Base-by-base conservation (phyloP, 2,113 vertebrate genomes). In the Gallinago jamesoni region DNA sequence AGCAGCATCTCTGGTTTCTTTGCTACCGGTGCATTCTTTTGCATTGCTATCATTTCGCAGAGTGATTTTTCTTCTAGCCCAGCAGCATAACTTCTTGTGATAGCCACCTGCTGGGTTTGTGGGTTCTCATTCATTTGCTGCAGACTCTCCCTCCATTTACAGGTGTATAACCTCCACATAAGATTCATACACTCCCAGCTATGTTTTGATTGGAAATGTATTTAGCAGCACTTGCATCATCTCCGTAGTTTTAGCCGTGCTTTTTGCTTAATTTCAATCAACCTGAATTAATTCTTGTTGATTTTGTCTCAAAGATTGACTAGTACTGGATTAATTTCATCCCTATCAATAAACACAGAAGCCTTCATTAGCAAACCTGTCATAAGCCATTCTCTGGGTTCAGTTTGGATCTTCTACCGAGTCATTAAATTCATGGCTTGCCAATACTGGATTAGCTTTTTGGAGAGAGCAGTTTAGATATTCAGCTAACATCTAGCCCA, bases 251-350 rank as follows among this genome's bases (percentile, higher is more conserved):
- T 90, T 75, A 87, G 15, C 21, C 77, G 14, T 52, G 43, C 22
- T 84, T 95, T 93, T 92, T 81, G 24, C 83, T 86, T 84, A 22
- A 37, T 81, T 95, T 88, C 57, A 57, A 14, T 78, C 52, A 92
- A 78, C 16, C 17, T 66, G 31, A 77, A 78, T 94, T 70, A 74
- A 55, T 85, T 93, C 12, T 52, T 81, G 31, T 39, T 78, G 43
- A 87, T 48, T 89, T 89, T 90, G 12, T 92, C 66, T 89, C 45
- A 50, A 82, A 37, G 62, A 39, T 55, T 79, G 33, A n/a, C 57
- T 87, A 28, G 10, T 43, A 45, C 88, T 88, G 64, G 21, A 82
- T 81, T 83, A 76, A 79, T 94, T 94, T 87, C 13, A 48, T 28
- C 22, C 23, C 39, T 87, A 57, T 85, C 78, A 86, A 80, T 91